phyloP scores from a whole-genome alignment of 2,113 vertebrate genomes.

The Conger conger region DNA sequence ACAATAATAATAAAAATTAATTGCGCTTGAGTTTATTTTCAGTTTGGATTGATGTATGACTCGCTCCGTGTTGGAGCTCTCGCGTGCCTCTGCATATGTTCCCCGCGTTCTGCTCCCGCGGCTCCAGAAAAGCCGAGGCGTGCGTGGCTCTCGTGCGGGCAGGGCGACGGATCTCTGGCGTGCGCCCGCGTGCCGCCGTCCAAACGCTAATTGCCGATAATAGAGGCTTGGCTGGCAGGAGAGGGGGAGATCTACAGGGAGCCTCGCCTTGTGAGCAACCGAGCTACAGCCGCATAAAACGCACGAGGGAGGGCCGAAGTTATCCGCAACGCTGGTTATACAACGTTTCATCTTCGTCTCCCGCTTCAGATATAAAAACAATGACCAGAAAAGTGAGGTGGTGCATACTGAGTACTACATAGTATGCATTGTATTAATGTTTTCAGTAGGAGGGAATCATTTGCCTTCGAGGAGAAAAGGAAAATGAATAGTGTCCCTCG shows the following conservation, averaged over 20 bases:
- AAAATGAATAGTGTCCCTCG: not conserved
- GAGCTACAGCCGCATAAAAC: not conserved
- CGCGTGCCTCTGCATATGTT: slow-evolving; percentile 10
- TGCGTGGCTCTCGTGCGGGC: slow-evolving; percentile 27
- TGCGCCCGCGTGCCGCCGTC: slow-evolving; percentile 34
- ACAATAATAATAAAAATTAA: no score
- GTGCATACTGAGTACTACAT: not conserved
- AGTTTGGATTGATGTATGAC: not conserved
- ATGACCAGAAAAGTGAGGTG: not conserved
- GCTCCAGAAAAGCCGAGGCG: slow-evolving; percentile 27
- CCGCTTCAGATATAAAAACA: not conserved
- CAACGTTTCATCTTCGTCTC: not conserved
- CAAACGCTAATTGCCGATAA: slow-evolving; percentile 65
- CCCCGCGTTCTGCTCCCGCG: slow-evolving; percentile 27
- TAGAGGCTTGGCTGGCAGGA: slow-evolving; percentile 48
- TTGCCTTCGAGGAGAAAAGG: not conserved
- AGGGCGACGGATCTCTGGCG: slow-evolving; percentile 42
- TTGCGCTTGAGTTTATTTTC: not conserved
- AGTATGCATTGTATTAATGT: not conserved
- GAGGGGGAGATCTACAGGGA: slow-evolving; percentile 15
- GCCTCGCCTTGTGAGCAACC: slow-evolving; percentile 18
- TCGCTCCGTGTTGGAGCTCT: not conserved
- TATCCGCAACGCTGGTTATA: not conserved
- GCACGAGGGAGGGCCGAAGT: not conserved
- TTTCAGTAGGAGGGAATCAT: not conserved